phyloP scores from a whole-genome alignment of 2,797 vertebrate species.

The Schizopygopsis malacanthus region DNA sequence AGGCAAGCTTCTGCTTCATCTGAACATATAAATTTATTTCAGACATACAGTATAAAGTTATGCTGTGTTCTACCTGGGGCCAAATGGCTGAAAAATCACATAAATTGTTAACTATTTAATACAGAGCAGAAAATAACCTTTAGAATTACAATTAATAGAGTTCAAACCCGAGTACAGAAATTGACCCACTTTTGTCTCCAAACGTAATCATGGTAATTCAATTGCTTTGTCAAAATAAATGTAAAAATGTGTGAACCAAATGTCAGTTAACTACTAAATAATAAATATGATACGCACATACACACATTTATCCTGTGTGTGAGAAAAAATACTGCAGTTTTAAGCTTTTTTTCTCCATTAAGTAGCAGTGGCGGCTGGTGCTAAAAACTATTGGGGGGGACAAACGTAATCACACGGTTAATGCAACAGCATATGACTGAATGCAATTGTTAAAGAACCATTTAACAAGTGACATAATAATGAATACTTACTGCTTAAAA shows the following conservation, averaged over 20 bases:
- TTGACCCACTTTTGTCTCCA: neutral
- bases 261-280: neutral
- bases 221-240: neutral
- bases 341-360: neutral
- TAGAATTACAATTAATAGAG: neutral
- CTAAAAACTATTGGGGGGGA: no score
- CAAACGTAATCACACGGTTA: no score
- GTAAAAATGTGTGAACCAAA: neutral
- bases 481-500: no score
- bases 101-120: neutral
- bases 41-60: neutral
- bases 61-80: neutral
- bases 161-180: neutral
- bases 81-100: neutral
- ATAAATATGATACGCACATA: neutral
- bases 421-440: no score
- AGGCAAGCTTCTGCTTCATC: constrained; percentile 19
- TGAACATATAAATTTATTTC: constrained; percentile 7
- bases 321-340: neutral
- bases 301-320: neutral
- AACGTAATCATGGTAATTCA: neutral
- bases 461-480: no score
- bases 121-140: neutral
- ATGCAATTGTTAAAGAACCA: no score
- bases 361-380: neutral